phyloP scores from a whole-genome alignment of 2,888 invertebrate genomes.

The Heteromyza rotundicornis region DNA sequence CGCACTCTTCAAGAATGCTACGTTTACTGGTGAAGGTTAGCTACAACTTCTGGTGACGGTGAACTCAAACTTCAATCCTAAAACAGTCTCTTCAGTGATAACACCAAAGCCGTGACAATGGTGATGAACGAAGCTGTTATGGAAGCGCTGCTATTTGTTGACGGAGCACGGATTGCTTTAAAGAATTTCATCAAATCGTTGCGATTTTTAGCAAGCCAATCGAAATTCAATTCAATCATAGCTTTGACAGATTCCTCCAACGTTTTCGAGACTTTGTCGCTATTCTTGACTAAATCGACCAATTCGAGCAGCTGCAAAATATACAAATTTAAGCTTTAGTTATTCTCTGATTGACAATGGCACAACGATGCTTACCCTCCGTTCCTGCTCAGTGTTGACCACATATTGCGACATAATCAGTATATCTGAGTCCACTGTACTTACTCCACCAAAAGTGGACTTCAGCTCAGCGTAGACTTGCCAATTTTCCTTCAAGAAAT shows the following conservation, averaged over 20 bases:
- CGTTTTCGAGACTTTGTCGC: slow-evolving; percentile 30
- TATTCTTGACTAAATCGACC: slow-evolving; percentile 41
- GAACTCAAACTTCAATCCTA: no score
- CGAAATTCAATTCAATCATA: slow-evolving; percentile 40
- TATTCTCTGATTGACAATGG: background rate
- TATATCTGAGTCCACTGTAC: slow-evolving; percentile 49
- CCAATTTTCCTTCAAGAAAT: slow-evolving; percentile 64
- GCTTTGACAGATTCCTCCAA: slow-evolving; percentile 40
- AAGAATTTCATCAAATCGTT: slow-evolving; percentile 49
- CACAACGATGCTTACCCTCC: slow-evolving; percentile 39
- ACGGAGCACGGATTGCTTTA: slow-evolving; percentile 34
- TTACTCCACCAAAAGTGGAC: slow-evolving; percentile 43
- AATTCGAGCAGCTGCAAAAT: slow-evolving; percentile 39
- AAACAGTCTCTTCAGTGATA: slow-evolving; percentile 35
- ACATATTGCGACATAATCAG: slow-evolving; percentile 46
- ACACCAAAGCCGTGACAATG: slow-evolving; percentile 29
- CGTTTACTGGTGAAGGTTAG: no score
- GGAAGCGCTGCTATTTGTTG: slow-evolving; percentile 35
- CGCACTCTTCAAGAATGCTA: no score
- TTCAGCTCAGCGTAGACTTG: slow-evolving; percentile 46
- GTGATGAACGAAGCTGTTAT: slow-evolving; percentile 36
- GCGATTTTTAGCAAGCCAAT: slow-evolving; percentile 50
- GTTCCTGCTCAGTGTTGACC: slow-evolving; percentile 44
- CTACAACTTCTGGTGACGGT: no score
- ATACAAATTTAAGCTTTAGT: background rate